Base-by-base conservation (phyloP, 2,888 invertebrate genomes). In the Platycnemis pennipes region DNA sequence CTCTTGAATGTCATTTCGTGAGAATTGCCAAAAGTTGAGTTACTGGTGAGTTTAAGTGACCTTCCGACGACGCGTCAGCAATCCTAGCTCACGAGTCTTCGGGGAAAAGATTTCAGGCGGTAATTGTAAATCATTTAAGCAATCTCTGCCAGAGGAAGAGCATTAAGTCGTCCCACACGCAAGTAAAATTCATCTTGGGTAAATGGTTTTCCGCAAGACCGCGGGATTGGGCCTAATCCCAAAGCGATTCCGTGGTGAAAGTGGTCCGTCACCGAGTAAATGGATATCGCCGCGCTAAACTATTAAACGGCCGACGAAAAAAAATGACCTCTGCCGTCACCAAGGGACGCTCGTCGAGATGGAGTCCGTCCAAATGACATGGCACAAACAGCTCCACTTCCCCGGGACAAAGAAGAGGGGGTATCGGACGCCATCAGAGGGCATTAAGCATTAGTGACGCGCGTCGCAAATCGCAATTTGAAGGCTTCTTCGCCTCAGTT, bases 191-290 rank as follows among this genome's bases (percentile, higher is more conserved):
- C 16, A 8, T 8, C 77, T 37, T 26, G 7, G 63, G 37, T 31
- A 77, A 77, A 77, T 77, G 77, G 37, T 77, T 77, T 77, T 77
- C 77, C 37, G 13, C 11, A 26, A 26, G 37, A 77, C 77, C 37
- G 31, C 13, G 77, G 31, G 37, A 37, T 77, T 31, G 77, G 26
- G 31, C 77, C 37, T 2, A 77, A 77, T 77, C 37, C 77, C 77
- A 77, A 77, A 77, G 77, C 77, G 37, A 37, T 77, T 77, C 77
- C 1, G 13, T 8, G 37, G 77, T 77, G 77, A 77, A 77, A 77
- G 77, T 77, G 77, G 31, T 77, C 77, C 77, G 77, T 77, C 77
- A 77, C 77, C 37, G 37, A 37, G 37, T 77, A 77, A 77, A 77
- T 77, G 77, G 77, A 13, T 77, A 37, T 77, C 11, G 77, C 77